A percentile compares a stretch with the other conserved stretches of the same genome.
Conservation (phyloP, 2,797 vertebrate species). For the Acrossocheilus fasciatus region DNA sequence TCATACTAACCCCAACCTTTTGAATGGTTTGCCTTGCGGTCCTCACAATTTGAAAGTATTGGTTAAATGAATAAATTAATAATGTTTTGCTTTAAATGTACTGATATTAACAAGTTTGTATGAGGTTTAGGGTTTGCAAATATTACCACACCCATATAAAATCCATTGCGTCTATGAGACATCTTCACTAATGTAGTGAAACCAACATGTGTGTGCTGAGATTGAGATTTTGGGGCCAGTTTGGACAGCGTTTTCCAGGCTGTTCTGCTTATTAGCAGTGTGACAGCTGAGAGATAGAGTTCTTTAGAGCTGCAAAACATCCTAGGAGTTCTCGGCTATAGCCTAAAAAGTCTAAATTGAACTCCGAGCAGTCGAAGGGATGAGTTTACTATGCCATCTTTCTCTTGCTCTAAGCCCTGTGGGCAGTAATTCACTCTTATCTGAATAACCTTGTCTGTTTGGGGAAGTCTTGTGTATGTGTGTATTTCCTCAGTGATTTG, state of each 20-base stretch:
- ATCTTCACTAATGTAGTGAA: neutral
- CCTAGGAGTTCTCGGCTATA: conserved; percentile 9
- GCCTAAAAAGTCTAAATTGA: conserved; percentile 36
- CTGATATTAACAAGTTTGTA: neutral
- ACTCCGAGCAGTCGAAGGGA: neutral
- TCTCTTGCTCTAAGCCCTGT: conserved; percentile 28
- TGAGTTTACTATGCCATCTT: neutral
- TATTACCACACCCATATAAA: neutral
- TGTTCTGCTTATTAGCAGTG: conserved; percentile 21
- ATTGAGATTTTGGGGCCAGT: conserved; percentile 1
- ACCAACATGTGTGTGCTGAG: neutral
- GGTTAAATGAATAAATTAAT: neutral
- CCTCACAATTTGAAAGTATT: neutral
- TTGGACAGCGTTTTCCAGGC: neutral
- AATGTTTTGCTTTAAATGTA: neutral
- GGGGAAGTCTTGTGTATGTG: conserved; percentile 35
- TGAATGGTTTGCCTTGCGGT: neutral
- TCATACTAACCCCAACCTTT: no score
- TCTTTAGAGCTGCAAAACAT: conserved; percentile 11
- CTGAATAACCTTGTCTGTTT: conserved; percentile 52
- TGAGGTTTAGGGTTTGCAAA: neutral
- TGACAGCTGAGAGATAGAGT: conserved; percentile 40
- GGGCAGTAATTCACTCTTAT: conserved; percentile 42
- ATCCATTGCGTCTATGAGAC: neutral
- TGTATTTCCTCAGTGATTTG: conserved; percentile 45